Evolutionary conservation across 2,113 vertebrate species (phyloP).

Genomic region (Petaurus breviceps): DNA sequence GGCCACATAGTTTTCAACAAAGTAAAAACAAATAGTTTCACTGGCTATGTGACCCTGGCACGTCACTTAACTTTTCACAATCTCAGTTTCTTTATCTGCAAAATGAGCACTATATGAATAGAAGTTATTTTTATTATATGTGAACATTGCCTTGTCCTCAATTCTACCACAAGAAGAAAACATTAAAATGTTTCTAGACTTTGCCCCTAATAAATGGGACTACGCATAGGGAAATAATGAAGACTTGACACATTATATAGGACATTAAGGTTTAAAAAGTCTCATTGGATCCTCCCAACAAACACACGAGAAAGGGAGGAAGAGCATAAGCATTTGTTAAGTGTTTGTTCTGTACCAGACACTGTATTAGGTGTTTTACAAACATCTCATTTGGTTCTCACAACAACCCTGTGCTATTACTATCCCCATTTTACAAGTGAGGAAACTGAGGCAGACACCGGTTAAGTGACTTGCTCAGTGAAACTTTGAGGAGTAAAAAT

Average conservation of each 20-base stretch:
- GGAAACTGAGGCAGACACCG: background rate
- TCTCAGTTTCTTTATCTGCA: background rate
- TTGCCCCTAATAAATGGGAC: background rate
- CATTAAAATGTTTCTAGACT: background rate
- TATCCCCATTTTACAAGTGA: background rate
- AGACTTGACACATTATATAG: background rate
- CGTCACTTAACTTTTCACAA: background rate
- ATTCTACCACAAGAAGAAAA: background rate
- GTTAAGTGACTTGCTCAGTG: background rate
- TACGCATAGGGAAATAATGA: background rate
- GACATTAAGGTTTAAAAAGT: background rate
- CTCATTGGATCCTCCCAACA: background rate
- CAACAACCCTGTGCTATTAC: background rate
- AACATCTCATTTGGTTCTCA: background rate
- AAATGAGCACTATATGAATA: background rate
- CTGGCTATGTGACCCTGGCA: background rate
- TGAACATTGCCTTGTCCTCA: background rate
- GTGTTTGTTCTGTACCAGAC: background rate
- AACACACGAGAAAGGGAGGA: background rate
- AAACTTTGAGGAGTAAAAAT: background rate
- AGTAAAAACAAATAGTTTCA: background rate
- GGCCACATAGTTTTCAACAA: too few relatives aligned
- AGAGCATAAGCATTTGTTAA: background rate
- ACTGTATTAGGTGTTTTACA: background rate
- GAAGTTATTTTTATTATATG: background rate